phyloP scores from a whole-genome alignment of 2,797 vertebrate genomes.

The Poecilia wingei region DNA sequence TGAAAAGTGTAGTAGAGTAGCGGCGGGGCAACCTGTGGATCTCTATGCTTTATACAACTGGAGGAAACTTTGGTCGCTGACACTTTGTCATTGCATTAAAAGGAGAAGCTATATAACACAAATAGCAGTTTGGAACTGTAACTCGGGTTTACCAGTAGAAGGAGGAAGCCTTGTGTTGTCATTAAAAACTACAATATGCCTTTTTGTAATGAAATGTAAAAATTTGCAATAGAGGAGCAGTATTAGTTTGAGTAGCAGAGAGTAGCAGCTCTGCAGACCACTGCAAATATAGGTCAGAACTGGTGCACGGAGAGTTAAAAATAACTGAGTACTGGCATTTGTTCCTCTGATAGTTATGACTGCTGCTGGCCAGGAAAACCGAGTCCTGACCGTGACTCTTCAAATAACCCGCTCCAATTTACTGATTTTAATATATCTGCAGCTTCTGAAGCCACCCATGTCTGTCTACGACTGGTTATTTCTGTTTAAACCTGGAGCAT shows the following conservation, averaged over 20 bases:
- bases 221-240: neutral
- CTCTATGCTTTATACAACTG: neutral
- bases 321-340: slow-evolving; percentile 71
- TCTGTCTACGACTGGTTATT: neutral
- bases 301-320: slow-evolving; percentile 39
- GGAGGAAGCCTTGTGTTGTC: neutral
- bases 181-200: neutral
- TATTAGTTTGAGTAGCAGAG: neutral
- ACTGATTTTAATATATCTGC: slow-evolving; percentile 12
- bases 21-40: neutral
- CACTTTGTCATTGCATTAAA: neutral
- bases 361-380: slow-evolving; percentile 43
- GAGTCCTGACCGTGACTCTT: slow-evolving; percentile 12
- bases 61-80: neutral
- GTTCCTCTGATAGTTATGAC: slow-evolving; percentile 39
- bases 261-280: slow-evolving; percentile 17
- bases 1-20: neutral
- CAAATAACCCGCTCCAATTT: slow-evolving; percentile 8
- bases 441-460: neutral
- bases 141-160: neutral
- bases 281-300: slow-evolving; percentile 29
- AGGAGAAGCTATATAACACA: neutral
- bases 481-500: neutral
- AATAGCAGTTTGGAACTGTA: neutral
- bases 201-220: neutral